Conservation (phyloP, 2,797 vertebrate species). For the Typhlichthys eigenmanni region DNA sequence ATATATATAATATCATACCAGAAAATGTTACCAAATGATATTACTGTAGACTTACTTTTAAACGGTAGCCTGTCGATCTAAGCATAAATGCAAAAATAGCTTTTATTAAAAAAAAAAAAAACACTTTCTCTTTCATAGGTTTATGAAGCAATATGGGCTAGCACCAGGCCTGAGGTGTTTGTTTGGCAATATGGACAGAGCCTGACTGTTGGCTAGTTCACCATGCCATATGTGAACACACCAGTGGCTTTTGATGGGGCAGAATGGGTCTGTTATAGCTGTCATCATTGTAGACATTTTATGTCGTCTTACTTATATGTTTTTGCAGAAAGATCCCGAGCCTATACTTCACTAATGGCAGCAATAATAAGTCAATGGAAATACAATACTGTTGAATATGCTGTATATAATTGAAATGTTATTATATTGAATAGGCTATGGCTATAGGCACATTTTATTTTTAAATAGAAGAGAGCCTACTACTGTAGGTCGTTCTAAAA, state of each 20-base stretch:
- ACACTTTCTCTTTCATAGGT: background rate
- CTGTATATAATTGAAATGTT: background rate
- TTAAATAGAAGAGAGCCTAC: background rate
- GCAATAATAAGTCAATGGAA: background rate
- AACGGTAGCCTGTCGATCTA: background rate
- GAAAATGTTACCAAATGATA: background rate
- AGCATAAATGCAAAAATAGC: too few relatives aligned
- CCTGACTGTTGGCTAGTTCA: conserved; percentile 70
- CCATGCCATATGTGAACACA: conserved; percentile 76
- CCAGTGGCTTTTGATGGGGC: conserved; percentile 73
- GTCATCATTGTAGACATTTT: conserved; percentile 65
- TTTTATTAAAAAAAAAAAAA: too few relatives aligned
- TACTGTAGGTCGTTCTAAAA: background rate
- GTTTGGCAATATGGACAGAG: conserved; percentile 76
- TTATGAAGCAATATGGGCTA: conserved; percentile 69
- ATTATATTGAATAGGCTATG: background rate
- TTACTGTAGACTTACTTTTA: background rate
- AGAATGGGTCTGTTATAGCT: conserved; percentile 75
- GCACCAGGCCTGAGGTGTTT: conserved; percentile 75
- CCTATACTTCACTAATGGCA: background rate
- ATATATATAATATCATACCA: background rate
- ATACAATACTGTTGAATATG: background rate
- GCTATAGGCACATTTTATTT: background rate
- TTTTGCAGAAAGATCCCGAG: conserved; percentile 4
- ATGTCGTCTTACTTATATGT: conserved; percentile 52